Evolutionary conservation across 2,888 invertebrate species (phyloP).

Genomic region (Congeria kusceri): DNA sequence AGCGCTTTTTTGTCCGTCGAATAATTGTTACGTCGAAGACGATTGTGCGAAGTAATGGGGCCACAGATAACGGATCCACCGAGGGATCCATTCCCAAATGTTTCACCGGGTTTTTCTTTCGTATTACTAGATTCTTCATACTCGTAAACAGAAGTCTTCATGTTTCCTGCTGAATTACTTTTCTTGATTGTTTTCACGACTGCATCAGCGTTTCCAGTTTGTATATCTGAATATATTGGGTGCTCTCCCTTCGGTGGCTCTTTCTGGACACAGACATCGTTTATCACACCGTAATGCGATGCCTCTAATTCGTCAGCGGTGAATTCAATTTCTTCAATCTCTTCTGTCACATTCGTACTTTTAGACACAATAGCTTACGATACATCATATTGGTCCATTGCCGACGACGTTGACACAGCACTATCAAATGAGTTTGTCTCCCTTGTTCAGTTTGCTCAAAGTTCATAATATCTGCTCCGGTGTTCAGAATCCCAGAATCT

Average conservation of each 20-base stretch:
- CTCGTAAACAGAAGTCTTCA: conserved; percentile 59
- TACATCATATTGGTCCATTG: conserved; percentile 39
- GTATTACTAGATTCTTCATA: conserved; percentile 73
- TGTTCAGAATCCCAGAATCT: conserved; percentile 71
- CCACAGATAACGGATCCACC: conserved; percentile 58
- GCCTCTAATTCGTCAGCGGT: conserved; percentile 19
- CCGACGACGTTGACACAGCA: conserved; percentile 69
- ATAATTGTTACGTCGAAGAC: too few species aligned
- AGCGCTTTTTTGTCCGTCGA: conserved; percentile 52
- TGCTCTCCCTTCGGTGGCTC: conserved; percentile 15
- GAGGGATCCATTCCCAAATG: conserved; percentile 67
- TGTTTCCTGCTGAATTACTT: conserved; percentile 46
- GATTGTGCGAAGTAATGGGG: conserved; percentile 66
- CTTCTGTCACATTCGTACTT: conserved; percentile 34
- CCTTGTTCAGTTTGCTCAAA: conserved; percentile 8
- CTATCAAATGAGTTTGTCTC: conserved; percentile 73
- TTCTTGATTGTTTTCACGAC: conserved; percentile 29
- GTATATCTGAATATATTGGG: conserved; percentile 47
- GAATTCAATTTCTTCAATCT: conserved; percentile 54
- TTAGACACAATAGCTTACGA: conserved; percentile 8
- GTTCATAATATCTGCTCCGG: conserved; percentile 24
- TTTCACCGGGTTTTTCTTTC: conserved; percentile 63
- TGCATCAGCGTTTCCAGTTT: neutral
- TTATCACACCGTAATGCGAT: neutral
- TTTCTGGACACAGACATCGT: conserved; percentile 3